Evolutionary conservation across 2,113 vertebrate species (phyloP).

Genomic region (Pangasianodon gigas): DNA sequence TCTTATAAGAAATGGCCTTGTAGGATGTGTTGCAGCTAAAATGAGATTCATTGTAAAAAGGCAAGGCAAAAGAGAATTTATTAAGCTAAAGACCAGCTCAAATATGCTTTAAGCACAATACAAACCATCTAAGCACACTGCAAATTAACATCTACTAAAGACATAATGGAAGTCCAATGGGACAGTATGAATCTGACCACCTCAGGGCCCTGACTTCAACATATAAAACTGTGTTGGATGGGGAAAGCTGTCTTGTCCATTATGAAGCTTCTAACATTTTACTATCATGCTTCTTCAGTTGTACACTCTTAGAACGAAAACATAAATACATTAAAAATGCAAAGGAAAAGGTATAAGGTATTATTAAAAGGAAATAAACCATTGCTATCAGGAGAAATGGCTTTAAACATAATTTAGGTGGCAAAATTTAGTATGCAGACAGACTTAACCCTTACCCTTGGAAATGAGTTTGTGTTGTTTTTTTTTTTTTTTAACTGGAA

Average conservation of each 20-base stretch:
- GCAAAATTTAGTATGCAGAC: background rate
- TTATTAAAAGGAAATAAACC: background rate
- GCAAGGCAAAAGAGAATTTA: background rate
- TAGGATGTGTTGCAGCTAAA: background rate
- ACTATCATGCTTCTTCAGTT: background rate
- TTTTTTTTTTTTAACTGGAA: background rate
- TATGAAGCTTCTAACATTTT: background rate
- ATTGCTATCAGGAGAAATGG: background rate
- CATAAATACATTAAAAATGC: background rate
- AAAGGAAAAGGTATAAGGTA: background rate
- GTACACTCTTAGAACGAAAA: background rate
- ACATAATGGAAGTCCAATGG: background rate
- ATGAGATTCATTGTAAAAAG: background rate
- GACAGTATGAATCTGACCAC: background rate
- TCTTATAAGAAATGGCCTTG: slow-evolving; percentile 2
- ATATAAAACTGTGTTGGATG: background rate
- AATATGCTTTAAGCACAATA: background rate
- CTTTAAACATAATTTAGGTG: background rate
- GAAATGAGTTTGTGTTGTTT: no score
- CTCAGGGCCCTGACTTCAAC: background rate
- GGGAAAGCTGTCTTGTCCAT: background rate
- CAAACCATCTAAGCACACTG: background rate
- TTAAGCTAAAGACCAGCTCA: background rate
- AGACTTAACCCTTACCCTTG: background rate
- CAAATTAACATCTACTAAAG: slow-evolving; percentile 2